Evolutionary conservation across 2,797 vertebrate species (phyloP).

Genomic region (Heterohyrax brucei): DNA sequence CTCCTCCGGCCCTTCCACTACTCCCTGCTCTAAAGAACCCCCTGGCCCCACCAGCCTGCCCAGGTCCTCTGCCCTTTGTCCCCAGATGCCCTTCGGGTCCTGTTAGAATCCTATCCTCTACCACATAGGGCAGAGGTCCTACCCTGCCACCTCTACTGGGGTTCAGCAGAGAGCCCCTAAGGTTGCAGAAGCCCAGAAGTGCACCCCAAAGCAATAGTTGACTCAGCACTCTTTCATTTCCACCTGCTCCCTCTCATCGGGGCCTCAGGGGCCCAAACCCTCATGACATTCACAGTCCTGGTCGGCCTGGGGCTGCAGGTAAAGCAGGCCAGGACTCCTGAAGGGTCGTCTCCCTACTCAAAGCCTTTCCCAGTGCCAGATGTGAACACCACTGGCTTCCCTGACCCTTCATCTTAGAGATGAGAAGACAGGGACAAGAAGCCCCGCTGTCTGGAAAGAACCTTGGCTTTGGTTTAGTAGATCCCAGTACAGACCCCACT

Average conservation of each 20-base stretch:
- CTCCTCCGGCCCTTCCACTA: not conserved
- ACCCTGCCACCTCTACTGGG: accelerated
- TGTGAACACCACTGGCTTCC: not conserved
- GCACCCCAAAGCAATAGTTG: not conserved
- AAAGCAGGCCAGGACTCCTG: not conserved
- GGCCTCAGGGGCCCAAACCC: not conserved
- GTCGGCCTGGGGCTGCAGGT: not conserved
- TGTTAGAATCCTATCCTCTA: not conserved
- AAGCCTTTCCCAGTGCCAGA: not conserved
- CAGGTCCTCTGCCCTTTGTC: not conserved
- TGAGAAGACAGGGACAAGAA: not conserved
- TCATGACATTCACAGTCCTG: not conserved
- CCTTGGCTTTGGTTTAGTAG: not conserved
- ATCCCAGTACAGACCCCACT: not conserved
- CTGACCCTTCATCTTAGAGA: not conserved
- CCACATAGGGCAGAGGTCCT: not conserved
- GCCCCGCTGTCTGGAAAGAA: not conserved
- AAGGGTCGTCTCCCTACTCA: accelerated
- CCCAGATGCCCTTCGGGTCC: not conserved
- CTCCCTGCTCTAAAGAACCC: not conserved
- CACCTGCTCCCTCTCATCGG: no score
- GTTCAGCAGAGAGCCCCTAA: not conserved
- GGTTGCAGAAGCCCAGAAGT: accelerated
- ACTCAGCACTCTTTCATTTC: not conserved
- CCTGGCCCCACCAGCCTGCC: not conserved